Conservation (phyloP, 2,888 invertebrate genomes). For the Urechis unicinctus region DNA sequence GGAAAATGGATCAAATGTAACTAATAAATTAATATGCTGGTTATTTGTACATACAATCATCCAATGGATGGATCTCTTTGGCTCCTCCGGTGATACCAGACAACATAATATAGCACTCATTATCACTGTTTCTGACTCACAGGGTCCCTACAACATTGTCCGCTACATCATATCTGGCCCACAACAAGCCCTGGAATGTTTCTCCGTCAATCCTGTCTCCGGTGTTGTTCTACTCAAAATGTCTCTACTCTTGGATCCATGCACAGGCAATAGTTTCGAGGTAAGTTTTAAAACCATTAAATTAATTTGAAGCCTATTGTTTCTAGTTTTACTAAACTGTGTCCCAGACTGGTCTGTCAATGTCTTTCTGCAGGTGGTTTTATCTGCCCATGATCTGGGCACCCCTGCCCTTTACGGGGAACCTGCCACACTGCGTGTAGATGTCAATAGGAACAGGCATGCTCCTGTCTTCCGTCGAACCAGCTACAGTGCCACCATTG, state of each 20-base stretch:
- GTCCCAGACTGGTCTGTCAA: background rate
- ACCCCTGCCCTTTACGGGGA: constrained; percentile 11
- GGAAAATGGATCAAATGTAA: too few species aligned
- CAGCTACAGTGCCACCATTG: constrained; percentile 4
- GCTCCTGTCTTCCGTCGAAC: constrained; percentile 23
- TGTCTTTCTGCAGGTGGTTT: constrained; percentile 23
- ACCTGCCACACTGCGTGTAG: constrained; percentile 27
- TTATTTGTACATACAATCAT: too few species aligned
- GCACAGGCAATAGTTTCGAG: constrained; percentile 13
- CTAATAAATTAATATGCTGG: too few species aligned
- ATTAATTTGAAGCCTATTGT: too few species aligned
- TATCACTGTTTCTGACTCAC: too few species aligned
- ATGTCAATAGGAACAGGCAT: constrained; percentile 25
- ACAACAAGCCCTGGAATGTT: constrained; percentile 29
- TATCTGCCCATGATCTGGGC: constrained; percentile 30
- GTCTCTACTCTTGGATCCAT: constrained; percentile 20
- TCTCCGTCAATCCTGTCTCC: constrained; percentile 23
- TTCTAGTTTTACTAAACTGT: background rate
- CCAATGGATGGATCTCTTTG: too few species aligned
- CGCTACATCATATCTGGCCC: constrained; percentile 29
- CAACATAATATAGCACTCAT: too few species aligned
- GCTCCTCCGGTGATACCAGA: too few species aligned
- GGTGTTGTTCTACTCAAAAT: constrained; percentile 17
- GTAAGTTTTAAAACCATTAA: too few species aligned
- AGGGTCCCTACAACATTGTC: constrained; percentile 33